Evolutionary conservation across 1,140 invertebrate genomes (phyloP), one percentile per base, ranked within the genome.

Genomic region (Phymorhynchus buccinoides): DNA sequence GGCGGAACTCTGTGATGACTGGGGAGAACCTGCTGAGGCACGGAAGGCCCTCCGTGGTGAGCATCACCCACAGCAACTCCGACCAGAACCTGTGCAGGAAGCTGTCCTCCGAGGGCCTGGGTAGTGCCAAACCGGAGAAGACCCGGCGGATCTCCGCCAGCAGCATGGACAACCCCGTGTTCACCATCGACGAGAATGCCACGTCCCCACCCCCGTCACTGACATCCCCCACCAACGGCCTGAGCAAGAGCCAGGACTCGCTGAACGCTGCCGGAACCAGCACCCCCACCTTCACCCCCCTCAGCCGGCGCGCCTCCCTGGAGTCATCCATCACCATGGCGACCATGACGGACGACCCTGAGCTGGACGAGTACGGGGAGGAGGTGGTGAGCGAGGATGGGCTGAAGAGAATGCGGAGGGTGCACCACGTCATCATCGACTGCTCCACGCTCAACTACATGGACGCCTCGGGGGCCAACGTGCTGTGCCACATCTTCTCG

Each of bases 391-490:
- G 89, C 14, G 90, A 90, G 35, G 91, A 90, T 66, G 89, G 91
- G 84, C 88, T 91, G 42, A 86, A 87, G 84, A 84, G 71, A 22
- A 88, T 91, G 88, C 84, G 89, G 35, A 88, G 87, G 85, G 89
- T 89, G 56, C 92, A 92, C 85, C 92, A 93, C 80, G 86, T 94
- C 27, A 90, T 93, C 80, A 87, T 93, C 80, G 93, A 94, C 87
- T 94, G 92, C 86, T 91, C 91, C 0, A 87, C 91, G 18, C 89
- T 94, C 66, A 92, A 93, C 68, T 94, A 94, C 86, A 85, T 94
- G 56, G 93, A 94, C 86, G 89, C 91, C n/a, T 93, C 93, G 62
- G 93, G 93, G 7, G 89, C 91, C n/a, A 92, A 93, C 87, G 91
- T 92, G 0, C 88, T 94, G 44, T 87, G 87, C 56, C 92, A 93